Base-by-base conservation (phyloP, 2,797 vertebrate species). In the Acropternis orthonyx region DNA sequence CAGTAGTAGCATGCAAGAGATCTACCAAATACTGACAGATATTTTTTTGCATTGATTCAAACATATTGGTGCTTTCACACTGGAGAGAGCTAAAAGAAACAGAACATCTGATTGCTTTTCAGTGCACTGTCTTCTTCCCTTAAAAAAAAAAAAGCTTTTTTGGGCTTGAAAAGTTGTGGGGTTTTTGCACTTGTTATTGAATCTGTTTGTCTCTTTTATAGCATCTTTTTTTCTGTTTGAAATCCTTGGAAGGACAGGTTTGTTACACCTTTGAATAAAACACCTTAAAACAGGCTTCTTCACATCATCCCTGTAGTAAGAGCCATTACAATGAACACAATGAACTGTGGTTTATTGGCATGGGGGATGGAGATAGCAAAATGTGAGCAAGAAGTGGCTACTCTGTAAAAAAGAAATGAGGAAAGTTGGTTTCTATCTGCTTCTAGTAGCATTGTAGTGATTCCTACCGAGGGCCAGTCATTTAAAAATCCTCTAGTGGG, bases 201-300 rank as follows among this genome's bases (percentile, higher is more conserved):
- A 77, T 94, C 80, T 0, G 0, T 85, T 86, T 92, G 16, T 89
- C 43, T 91, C 14, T n/a, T 93, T 96, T 89, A 71, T 58, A 62
- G 22, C 12, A 13, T 36, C 49, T 83, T 85, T 62, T 80, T 69
- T 56, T 54, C 12, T 63, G 18, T 23, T 11, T 41, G 41, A 89
- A 94, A 89, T 69, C 18, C 55, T 94, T 49, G 41, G 66, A 87
- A 81, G 63, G 27, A 69, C 4, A 54, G 13, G 28, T 85, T 92
- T 94, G 54, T 81, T 94, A 58, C 37, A 78, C 30, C 55, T 93
- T 81, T 73, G 84, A 88, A 89, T 90, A 90, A 86, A 92, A 49
- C 62, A 84, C 51, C 73, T 92, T 79, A 71, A 73, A 93, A 73
- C 37, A 91, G 51, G 32, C 30, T 89, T 41, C 17, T 88, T 94